Conservation (phyloP, 1,140 invertebrate genomes). For the Alviniconcha marisindica region DNA sequence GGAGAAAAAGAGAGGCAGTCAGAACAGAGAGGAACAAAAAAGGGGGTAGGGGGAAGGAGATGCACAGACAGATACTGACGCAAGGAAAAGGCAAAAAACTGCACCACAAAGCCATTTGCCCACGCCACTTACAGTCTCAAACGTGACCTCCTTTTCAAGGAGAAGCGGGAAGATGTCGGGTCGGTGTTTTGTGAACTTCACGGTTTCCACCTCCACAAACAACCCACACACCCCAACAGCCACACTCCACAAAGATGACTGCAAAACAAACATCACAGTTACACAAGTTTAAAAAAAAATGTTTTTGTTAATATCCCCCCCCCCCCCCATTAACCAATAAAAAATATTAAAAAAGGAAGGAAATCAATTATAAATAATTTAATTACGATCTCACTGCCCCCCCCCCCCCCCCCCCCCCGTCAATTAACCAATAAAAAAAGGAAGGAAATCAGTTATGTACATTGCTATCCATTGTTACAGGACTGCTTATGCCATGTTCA, state of each 20-base stretch:
- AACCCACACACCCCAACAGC: slow-evolving; percentile 82
- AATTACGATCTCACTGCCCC: not conserved
- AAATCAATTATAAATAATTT: not conserved
- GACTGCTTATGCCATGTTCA: too few relatives aligned
- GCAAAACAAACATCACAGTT: not conserved
- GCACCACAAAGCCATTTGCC: not conserved
- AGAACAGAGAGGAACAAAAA: too few relatives aligned
- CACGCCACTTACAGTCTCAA: not conserved
- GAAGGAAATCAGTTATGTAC: too few relatives aligned
- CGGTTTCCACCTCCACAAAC: slow-evolving; percentile 85
- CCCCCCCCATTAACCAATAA: too few relatives aligned
- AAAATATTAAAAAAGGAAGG: not conserved
- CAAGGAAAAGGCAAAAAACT: not conserved
- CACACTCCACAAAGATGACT: slow-evolving; percentile 8
- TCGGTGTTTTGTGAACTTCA: slow-evolving; percentile 81
- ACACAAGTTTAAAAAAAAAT: too few relatives aligned
- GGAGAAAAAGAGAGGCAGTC: too few relatives aligned
- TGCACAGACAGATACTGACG: not conserved
- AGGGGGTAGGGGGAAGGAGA: too few relatives aligned
- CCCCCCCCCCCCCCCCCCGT: too few relatives aligned
- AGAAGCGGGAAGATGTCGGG: slow-evolving; percentile 80
- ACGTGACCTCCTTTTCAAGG: not conserved
- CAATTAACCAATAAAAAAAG: not conserved
- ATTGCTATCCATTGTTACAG: too few relatives aligned
- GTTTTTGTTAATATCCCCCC: too few relatives aligned